phyloP scores from a whole-genome alignment of 1,140 invertebrate genomes.

The Drosophila erecta region DNA sequence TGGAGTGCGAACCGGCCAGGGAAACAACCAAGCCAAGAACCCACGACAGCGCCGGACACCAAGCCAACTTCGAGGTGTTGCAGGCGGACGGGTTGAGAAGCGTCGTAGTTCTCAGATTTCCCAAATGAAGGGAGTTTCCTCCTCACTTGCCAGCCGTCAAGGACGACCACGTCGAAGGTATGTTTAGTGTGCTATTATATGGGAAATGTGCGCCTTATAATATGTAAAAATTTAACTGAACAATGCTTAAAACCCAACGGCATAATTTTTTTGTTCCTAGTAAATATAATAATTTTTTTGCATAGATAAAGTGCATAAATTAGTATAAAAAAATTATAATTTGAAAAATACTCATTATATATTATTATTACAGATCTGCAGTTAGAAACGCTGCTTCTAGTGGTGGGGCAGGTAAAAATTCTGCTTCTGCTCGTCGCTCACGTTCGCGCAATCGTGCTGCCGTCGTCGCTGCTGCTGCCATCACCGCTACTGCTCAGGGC shows the following conservation, averaged over 20 bases:
- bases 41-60: constrained; percentile 24
- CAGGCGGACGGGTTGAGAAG: constrained; percentile 72
- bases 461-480: constrained; percentile 38
- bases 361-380: constrained; percentile 48
- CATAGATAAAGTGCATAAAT: no score
- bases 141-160: constrained; percentile 38
- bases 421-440: constrained; percentile 46
- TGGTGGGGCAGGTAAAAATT: constrained; percentile 19
- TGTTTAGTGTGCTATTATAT: constrained; percentile 2
- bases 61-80: constrained; percentile 67
- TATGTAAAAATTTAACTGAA: neutral
- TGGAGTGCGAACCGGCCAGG: constrained; percentile 63
- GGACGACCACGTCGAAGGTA: constrained; percentile 70
- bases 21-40: constrained; percentile 19
- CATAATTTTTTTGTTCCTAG: no score
- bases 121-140: constrained; percentile 43
- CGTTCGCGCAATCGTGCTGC: constrained; percentile 62
- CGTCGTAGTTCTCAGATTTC: constrained; percentile 54
- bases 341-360: neutral
- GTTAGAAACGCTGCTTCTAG: constrained; percentile 51
- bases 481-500: constrained; percentile 30
- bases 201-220: neutral
- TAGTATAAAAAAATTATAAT: neutral
- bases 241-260: no score
- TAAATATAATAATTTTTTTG: no score